phyloP scores from a whole-genome alignment of 2,113 vertebrate genomes.

The Ceratotherium simum region DNA sequence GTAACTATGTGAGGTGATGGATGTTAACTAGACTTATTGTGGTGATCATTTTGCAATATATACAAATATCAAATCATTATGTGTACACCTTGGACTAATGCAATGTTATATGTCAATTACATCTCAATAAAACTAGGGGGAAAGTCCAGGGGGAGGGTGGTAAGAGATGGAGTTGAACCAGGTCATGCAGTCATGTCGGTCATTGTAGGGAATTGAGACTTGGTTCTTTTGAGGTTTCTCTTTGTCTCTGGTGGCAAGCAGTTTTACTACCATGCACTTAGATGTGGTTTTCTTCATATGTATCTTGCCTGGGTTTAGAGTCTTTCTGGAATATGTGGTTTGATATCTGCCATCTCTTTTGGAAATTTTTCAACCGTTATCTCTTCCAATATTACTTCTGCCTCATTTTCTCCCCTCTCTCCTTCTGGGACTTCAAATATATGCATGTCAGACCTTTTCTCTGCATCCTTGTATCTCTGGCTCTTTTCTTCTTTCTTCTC shows the following conservation, averaged over 20 bases:
- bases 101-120: neutral
- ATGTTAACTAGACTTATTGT: neutral
- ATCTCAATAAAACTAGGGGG: neutral
- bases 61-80: neutral
- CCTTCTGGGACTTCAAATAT: neutral
- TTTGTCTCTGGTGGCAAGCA: neutral
- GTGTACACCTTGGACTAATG: neutral
- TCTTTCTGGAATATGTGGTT: neutral
- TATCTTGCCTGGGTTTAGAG: neutral
- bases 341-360: neutral
- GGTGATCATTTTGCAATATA: neutral
- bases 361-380: neutral
- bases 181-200: too few relatives aligned
- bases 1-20: neutral
- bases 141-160: neutral
- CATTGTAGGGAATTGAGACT: neutral
- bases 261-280: too few relatives aligned
- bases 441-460: neutral
- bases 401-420: neutral
- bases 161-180: neutral
- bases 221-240: neutral
- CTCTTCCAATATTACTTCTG: neutral
- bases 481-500: neutral
- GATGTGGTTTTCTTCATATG: neutral
- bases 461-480: neutral